Base-by-base conservation (phyloP, 2,888 invertebrate genomes). In the Netelia inedita region DNA sequence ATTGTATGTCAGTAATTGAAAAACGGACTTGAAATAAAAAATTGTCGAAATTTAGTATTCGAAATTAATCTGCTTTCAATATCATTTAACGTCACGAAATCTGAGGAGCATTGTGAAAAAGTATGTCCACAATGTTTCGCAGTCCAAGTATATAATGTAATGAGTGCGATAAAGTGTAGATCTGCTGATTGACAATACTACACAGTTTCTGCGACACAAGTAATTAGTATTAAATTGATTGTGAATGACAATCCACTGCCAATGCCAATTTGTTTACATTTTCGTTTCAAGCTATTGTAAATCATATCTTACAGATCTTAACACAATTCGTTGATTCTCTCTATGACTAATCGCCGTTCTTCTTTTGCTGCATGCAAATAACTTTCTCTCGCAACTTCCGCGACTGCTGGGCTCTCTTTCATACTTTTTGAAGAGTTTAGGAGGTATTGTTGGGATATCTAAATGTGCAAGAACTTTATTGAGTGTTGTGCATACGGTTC, bases 361-460 rank as follows among this genome's bases (percentile, higher is more conserved):
- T 61, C 59, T 23, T 23, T 14, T 61, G 61, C 14, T 61, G 61
- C 61, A 23, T 14, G 28, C n/a, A 61, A 61, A 8, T n/a, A 61
- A 61, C 14, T 28, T 3, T 61, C 61, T 28, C 28, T 61, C 14
- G 23, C 61, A 23, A 28, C 61, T 61, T 61, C 28, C 10, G 11
- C 61, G 23, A 28, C 2, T 23, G 61, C 11, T 61, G 61, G 61
- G 28, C 61, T 61, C 61, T 14, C 28, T 61, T 23, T 61, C 61
- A 6, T 61, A 61, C 28, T 61, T 23, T 61, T 61, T 61, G 28
- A 61, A 61, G 9, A 61, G 61, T 23, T 61, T 61, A 6, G 11
- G 1, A 2, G 61, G n/a, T 61, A 61, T 61, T 61, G 10, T 23
- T 61, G 14, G 61, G 23, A 61, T 61, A 61, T 61, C 61, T 6